Evolutionary conservation across 2,888 invertebrate species (phyloP).

Genomic region (Heteropelma amictum): DNA sequence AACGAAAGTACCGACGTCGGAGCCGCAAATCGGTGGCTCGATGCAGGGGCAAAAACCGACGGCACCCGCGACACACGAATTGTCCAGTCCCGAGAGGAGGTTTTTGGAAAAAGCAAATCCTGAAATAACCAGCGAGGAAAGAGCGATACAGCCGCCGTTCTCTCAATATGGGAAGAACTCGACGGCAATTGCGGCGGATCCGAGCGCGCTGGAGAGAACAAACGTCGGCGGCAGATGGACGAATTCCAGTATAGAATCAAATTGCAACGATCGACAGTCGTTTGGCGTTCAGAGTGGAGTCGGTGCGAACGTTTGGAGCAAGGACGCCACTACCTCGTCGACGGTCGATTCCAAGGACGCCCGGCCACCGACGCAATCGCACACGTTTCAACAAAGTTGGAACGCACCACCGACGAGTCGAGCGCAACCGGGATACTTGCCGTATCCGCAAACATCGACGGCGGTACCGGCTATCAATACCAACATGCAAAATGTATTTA

Average conservation of each 20-base stretch:
- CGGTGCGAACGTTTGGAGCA: constrained; percentile 25
- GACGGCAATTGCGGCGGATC: too few species aligned
- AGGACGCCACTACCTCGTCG: constrained; percentile 16
- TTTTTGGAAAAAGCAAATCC: too few species aligned
- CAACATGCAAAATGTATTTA: constrained; percentile 41
- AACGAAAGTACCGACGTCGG: constrained; percentile 13
- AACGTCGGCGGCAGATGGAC: too few species aligned
- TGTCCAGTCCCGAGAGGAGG: too few species aligned
- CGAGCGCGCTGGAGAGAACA: too few species aligned
- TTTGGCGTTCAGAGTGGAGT: too few species aligned
- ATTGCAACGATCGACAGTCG: too few species aligned
- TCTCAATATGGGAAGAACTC: too few species aligned
- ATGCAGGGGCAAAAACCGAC: constrained; percentile 23
- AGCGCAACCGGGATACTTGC: background rate
- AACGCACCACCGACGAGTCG: constrained; percentile 25
- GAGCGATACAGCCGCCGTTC: too few species aligned
- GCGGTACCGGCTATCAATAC: constrained; percentile 3
- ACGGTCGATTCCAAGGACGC: constrained; percentile 7
- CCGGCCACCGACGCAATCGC: constrained; percentile 16
- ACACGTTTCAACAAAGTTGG: constrained; percentile 3
- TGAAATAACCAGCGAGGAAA: too few species aligned
- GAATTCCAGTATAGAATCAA: too few species aligned
- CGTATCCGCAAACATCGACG: constrained; percentile 8
- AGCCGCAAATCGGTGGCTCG: constrained; percentile 1
- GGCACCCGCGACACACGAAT: too few species aligned